Conservation (phyloP, 2,797 vertebrate species). For the Remorina albescens region DNA sequence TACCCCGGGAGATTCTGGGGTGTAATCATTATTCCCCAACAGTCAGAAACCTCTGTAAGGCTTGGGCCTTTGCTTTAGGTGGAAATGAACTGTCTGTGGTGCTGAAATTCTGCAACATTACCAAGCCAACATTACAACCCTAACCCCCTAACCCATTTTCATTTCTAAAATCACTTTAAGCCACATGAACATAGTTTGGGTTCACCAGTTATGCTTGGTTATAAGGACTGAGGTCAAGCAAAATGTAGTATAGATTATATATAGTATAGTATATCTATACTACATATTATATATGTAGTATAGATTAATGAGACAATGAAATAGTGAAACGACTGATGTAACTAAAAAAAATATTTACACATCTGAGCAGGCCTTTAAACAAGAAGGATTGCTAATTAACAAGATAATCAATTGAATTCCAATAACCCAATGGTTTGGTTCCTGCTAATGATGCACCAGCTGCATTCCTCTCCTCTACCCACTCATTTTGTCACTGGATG, state of each 20-base stretch:
- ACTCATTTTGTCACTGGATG: conserved; percentile 22
- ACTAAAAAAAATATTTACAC: background rate
- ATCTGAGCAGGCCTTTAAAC: background rate
- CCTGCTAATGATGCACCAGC: background rate
- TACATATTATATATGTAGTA: too few species aligned
- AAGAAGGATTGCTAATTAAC: background rate
- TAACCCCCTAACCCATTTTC: too few species aligned
- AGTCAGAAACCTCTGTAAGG: conserved; percentile 5
- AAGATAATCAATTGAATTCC: background rate
- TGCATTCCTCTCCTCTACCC: background rate
- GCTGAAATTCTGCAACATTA: conserved; percentile 25
- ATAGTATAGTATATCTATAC: too few species aligned
- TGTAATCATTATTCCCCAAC: background rate
- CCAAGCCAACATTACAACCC: too few species aligned
- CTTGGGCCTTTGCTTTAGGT: background rate
- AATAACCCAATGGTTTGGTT: conserved; percentile 4
- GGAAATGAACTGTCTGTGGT: conserved; percentile 18
- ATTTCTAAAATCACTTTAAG: background rate
- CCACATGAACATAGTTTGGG: background rate
- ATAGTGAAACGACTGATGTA: background rate
- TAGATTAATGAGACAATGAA: background rate
- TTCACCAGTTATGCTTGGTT: background rate
- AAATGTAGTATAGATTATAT: too few species aligned
- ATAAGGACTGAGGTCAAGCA: background rate
- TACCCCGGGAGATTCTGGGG: conserved; percentile 21